These are phyloP conservation scores for Iphiclides podalirius DNA, from an alignment of 2,888 invertebrate genomes.

Conservation along the genomic window DNA sequence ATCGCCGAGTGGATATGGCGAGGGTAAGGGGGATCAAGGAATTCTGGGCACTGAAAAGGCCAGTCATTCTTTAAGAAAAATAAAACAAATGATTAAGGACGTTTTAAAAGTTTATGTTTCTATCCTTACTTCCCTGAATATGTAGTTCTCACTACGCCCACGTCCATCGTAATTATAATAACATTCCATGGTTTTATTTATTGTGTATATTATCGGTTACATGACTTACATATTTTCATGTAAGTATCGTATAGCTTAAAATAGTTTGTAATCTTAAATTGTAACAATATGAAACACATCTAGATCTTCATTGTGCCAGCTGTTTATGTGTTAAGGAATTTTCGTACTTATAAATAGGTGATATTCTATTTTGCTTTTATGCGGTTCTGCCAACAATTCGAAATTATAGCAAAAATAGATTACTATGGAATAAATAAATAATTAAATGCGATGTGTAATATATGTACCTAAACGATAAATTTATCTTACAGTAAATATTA, in stretches of 20 bases:
- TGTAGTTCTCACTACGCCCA: not conserved
- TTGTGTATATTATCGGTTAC: conserved; percentile 74
- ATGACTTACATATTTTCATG: conserved; percentile 75
- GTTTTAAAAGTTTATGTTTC: conserved; percentile 40
- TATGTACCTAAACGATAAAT: conserved; percentile 58
- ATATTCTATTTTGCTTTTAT: conserved; percentile 63
- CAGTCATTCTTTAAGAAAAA: not conserved
- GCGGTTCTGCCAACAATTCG: conserved; percentile 66
- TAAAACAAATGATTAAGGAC: not conserved
- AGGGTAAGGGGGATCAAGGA: conserved; percentile 37
- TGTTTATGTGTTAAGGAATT: conserved; percentile 69
- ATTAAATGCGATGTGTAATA: conserved; percentile 52
- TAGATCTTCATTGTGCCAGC: conserved; percentile 79
- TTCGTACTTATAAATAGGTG: conserved; percentile 73
- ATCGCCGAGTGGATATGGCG: conserved; percentile 35
- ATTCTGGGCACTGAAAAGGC: conserved; percentile 27
- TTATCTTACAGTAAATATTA: conserved; percentile 39
- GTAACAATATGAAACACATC: conserved; percentile 65
- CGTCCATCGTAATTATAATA: conserved; percentile 39
- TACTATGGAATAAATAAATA: conserved; percentile 39
- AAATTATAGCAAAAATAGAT: conserved; percentile 74
- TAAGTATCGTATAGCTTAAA: conserved; percentile 60
- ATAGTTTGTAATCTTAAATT: conserved; percentile 52
- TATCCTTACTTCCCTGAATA: not conserved
- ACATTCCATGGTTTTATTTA: conserved; percentile 80